Evolutionary conservation across 2,797 vertebrate genomes (phyloP).

Genomic region (Geotrypetes seraphini): DNA sequence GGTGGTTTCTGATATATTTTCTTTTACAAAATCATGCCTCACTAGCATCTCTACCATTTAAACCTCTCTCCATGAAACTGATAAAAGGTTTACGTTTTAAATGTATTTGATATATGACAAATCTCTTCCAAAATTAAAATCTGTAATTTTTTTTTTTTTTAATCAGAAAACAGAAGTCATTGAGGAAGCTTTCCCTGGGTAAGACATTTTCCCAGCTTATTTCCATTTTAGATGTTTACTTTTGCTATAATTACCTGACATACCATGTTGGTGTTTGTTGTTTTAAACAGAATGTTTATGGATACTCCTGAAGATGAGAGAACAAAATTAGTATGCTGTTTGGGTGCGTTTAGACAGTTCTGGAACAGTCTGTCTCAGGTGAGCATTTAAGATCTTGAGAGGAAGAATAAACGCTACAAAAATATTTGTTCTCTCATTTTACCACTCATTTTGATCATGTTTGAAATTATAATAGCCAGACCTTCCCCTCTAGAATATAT

Average conservation of each 20-base stretch:
- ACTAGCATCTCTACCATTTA: no score
- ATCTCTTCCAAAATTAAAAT: fast-evolving
- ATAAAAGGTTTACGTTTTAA: no score
- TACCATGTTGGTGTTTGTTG: constrained; percentile 12
- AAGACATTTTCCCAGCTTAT: constrained; percentile 27
- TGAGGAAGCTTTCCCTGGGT: constrained; percentile 97
- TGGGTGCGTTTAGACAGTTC: constrained; percentile 87
- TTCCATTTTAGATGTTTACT: not conserved
- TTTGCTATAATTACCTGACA: no score
- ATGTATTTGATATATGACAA: no score
- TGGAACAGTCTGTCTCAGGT: constrained; percentile 92
- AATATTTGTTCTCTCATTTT: no score
- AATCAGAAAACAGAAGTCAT: constrained; percentile 97
- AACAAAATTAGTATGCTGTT: constrained; percentile 87
- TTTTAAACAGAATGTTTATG: constrained; percentile 84
- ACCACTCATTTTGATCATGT: no score
- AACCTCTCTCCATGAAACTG: no score
- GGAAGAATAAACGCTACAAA: no score
- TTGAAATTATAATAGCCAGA: no score
- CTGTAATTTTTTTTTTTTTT: constrained; percentile 8
- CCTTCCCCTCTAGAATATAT: no score
- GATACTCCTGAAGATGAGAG: constrained; percentile 91
- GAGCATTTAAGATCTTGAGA: constrained; percentile 17
- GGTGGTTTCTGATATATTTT: no score
- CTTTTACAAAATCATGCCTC: no score